Conservation (phyloP, 2,888 invertebrate species). For the Eilema depressum region DNA sequence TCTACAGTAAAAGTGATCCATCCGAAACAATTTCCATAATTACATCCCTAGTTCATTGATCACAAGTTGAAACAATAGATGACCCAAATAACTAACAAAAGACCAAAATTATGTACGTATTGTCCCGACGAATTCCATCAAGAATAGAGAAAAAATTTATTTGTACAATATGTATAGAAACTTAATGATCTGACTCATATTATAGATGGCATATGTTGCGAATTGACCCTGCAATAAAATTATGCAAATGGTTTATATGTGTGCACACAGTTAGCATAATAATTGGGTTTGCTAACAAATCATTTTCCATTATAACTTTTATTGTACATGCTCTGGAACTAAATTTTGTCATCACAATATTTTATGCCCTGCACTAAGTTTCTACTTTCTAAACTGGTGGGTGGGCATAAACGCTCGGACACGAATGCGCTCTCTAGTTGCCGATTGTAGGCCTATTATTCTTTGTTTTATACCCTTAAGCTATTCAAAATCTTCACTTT, state of each 20-base stretch:
- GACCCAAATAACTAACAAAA: conserved; percentile 59
- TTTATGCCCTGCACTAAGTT: conserved; percentile 66
- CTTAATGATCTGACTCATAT: conserved; percentile 46
- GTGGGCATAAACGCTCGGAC: conserved; percentile 71
- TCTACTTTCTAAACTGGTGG: conserved; percentile 81
- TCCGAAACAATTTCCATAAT: conserved; percentile 32
- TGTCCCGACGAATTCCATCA: conserved; percentile 24
- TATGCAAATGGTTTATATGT: conserved; percentile 44
- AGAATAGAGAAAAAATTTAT: conserved; percentile 38
- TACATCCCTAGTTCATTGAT: conserved; percentile 42
- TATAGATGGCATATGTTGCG: conserved; percentile 45
- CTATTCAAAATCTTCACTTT: conserved; percentile 68
- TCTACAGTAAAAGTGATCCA: background rate
- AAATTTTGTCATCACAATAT: conserved; percentile 55
- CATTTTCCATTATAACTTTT: conserved; percentile 22
- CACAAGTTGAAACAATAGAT: conserved; percentile 57
- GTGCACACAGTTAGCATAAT: conserved; percentile 31
- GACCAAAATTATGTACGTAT: conserved; percentile 46
- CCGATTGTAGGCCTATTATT: conserved; percentile 70
- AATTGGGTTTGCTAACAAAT: conserved; percentile 16
- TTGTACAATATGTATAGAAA: conserved; percentile 33
- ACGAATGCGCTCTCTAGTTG: conserved; percentile 74
- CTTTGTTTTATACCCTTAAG: conserved; percentile 76
- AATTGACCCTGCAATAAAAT: conserved; percentile 48
- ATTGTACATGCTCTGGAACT: conserved; percentile 35